Evolutionary conservation across 2,113 vertebrate species (phyloP).

Genomic region (Montifringilla adamsi): DNA sequence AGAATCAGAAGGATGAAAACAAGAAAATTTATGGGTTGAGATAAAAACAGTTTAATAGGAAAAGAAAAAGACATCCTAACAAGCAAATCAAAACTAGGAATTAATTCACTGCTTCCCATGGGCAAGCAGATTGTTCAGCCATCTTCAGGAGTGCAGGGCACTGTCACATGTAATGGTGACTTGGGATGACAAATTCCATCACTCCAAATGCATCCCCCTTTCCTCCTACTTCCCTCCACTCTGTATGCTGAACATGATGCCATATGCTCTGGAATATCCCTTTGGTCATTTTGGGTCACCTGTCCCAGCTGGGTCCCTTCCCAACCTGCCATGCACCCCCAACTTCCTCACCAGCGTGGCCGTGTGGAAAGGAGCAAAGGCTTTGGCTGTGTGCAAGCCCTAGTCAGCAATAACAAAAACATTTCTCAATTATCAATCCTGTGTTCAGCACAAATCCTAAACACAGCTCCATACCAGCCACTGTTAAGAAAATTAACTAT

Average conservation of each 20-base stretch:
- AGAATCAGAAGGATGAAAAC: background rate
- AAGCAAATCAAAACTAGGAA: background rate
- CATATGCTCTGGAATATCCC: background rate
- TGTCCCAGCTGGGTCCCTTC: background rate
- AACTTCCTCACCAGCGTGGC: fast-evolving
- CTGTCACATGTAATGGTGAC: fast-evolving
- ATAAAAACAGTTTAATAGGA: background rate
- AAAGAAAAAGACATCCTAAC: background rate
- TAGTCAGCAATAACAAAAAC: background rate
- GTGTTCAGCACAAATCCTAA: background rate
- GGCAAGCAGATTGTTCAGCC: background rate
- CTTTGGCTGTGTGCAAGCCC: background rate
- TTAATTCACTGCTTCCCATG: background rate
- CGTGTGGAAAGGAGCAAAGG: fast-evolving
- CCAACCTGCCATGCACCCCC: fast-evolving
- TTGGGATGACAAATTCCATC: background rate
- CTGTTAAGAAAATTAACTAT: background rate
- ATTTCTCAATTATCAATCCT: fast-evolving
- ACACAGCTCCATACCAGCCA: background rate
- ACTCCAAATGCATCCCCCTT: fast-evolving
- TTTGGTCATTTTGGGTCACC: background rate
- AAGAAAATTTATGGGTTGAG: background rate
- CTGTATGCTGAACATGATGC: background rate
- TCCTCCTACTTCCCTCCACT: background rate
- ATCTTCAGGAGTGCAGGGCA: background rate